Conservation (phyloP, 2,888 invertebrate genomes). For the Sceliomorpha sp. region DNA sequence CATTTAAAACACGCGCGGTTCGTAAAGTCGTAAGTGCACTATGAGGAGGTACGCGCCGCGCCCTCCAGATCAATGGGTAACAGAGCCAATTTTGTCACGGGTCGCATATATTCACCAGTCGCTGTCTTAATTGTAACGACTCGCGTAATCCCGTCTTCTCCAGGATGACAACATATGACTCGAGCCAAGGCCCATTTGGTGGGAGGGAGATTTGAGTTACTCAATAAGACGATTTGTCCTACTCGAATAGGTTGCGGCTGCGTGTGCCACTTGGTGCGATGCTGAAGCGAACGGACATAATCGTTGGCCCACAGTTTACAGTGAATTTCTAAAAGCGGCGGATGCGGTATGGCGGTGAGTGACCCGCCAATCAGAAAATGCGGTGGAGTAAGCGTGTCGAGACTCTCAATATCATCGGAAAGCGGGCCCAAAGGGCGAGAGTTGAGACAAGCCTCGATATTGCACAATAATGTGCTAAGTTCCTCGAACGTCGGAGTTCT, state of each 20-base stretch:
- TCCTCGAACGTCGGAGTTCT: too few relatives aligned
- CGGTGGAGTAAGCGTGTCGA: too few relatives aligned
- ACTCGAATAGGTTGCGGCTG: background rate
- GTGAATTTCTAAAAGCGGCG: background rate
- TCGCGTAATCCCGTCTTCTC: constrained; percentile 7
- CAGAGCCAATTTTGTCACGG: constrained; percentile 8
- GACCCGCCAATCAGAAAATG: background rate
- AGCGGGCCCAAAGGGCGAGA: too few relatives aligned
- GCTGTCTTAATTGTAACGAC: constrained; percentile 7
- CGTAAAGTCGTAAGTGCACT: too few relatives aligned
- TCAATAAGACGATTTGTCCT: background rate
- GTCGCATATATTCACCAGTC: constrained; percentile 2
- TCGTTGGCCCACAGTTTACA: background rate
- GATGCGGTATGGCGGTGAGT: background rate
- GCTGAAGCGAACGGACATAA: background rate
- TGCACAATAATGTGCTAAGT: too few relatives aligned
- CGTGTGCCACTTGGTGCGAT: constrained; percentile 3
- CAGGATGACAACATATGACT: constrained; percentile 4
- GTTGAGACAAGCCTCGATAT: too few relatives aligned
- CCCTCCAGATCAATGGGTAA: constrained; percentile 5
- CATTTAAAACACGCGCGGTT: too few relatives aligned
- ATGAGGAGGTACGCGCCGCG: too few relatives aligned
- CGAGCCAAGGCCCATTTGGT: constrained; percentile 14
- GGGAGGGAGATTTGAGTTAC: constrained; percentile 7
- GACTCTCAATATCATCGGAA: too few relatives aligned